phyloP scores from a whole-genome alignment of 2,113 vertebrate species.

The Etheostoma spectabile region DNA sequence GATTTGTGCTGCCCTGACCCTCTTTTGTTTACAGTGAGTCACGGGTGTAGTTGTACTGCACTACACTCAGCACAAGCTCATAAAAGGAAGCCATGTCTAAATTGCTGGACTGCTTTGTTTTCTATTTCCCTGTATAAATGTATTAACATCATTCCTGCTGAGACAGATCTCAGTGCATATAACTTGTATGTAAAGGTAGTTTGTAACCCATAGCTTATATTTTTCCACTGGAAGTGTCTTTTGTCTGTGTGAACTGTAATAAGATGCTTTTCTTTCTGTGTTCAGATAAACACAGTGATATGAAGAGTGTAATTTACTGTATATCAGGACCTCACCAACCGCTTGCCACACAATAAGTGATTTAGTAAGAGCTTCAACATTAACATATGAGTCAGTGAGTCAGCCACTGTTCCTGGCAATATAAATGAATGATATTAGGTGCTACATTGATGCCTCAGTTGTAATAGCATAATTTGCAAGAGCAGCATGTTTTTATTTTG shows the following conservation, averaged over 20 bases:
- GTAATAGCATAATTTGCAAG: conserved; percentile 34
- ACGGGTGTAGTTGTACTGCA: conserved; percentile 39
- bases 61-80: conserved; percentile 47
- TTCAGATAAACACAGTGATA: conserved; percentile 24
- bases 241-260: conserved; percentile 31
- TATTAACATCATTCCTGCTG: background rate
- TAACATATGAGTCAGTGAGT: conserved; percentile 50
- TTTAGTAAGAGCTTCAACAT: conserved; percentile 42
- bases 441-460: conserved; percentile 34
- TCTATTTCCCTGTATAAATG: background rate
- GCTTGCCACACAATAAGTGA: conserved; percentile 25
- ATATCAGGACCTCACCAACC: conserved; percentile 25
- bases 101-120: conserved; percentile 34
- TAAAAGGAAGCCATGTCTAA: conserved; percentile 35
- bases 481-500: conserved; percentile 48
- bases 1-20: conserved; percentile 55
- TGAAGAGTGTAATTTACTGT: conserved; percentile 32
- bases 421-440: conserved; percentile 42
- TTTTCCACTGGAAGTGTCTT: conserved; percentile 19
- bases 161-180: background rate
- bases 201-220: conserved; percentile 11
- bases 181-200: conserved; percentile 6
- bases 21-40: conserved; percentile 65
- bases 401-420: conserved; percentile 1
- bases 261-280: conserved; percentile 29